Conservation (phyloP, 2,888 invertebrate species). For the Nymphalis polychloros region DNA sequence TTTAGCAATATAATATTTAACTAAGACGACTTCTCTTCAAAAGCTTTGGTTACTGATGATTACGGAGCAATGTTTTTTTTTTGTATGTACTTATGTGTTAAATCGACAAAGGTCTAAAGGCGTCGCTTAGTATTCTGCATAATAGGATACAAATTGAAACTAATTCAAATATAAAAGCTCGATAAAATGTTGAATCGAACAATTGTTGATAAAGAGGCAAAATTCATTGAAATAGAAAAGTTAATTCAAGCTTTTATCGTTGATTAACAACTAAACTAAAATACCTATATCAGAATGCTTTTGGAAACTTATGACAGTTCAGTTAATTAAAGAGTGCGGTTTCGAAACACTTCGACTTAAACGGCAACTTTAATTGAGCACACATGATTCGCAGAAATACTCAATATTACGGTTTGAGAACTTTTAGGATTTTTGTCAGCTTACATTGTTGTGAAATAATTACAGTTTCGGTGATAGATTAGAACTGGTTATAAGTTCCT, state of each 20-base stretch:
- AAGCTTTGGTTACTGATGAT: too few species aligned
- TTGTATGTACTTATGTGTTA: slow-evolving; percentile 20
- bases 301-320: slow-evolving; percentile 22
- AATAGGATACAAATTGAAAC: slow-evolving; percentile 54
- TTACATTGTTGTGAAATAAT: background rate
- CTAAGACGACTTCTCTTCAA: too few species aligned
- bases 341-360: slow-evolving; percentile 29
- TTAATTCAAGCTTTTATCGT: slow-evolving; percentile 9
- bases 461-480: background rate
- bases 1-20: too few species aligned
- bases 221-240: slow-evolving; percentile 10
- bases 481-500: background rate
- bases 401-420: slow-evolving; percentile 1
- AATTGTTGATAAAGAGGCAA: slow-evolving; percentile 4
- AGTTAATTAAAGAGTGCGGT: slow-evolving; percentile 38
- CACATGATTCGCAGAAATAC: slow-evolving; percentile 59
- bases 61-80: background rate
- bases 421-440: background rate
- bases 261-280: slow-evolving; percentile 22
- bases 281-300: slow-evolving; percentile 6
- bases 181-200: background rate
- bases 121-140: slow-evolving; percentile 53
- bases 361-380: slow-evolving; percentile 62
- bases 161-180: slow-evolving; percentile 45
- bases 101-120: slow-evolving; percentile 27